Base-by-base conservation (phyloP, 2,113 vertebrate species). In the Excalfactoria chinensis region DNA sequence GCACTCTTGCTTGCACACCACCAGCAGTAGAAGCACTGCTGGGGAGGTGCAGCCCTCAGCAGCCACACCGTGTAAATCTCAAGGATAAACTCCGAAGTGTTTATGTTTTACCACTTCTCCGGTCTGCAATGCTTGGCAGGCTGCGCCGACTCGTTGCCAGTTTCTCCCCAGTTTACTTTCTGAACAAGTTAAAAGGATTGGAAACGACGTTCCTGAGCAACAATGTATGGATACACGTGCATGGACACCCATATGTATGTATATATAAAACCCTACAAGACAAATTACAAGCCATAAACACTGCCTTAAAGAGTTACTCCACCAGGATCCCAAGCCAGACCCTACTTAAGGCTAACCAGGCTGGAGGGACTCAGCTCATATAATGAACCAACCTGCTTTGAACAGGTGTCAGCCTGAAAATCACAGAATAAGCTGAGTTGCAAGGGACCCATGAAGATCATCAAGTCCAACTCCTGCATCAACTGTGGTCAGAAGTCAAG, bases 91-190 rank as follows among this genome's bases (percentile, higher is more conserved):
- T 93, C 95, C 81, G 3, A 93, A 93, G 93, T 93, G 93, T 95
- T 96, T 96, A 94, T 95, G 93, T 95, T 96, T 93, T 95, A 94
- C 93, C 93, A 96, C 93, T 95, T 95, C 91, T 95, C 74, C 71
- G 91, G 89, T 88, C 87, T 96, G 93, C 73, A 2, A 84, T 75
- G 75, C 71, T 97, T 96, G 93, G 95, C 94, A 95, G 83, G 86
- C 71, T 0, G 73, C 84, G 86, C 60, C 53, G 0, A 74, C 64
- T 95, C 49, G 10, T 78, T 95, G 89, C 92, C 91, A 94, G 93
- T 77, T 96, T 95, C 78, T 94, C 89, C 67, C 67, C 34, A 64
- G 91, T 96, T 96, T 95, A 94, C 81, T 93, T 95, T 95, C 68
- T 90, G 80, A 90, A 70, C 84, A 70, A 94, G 85, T 93, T 90